Base-by-base conservation (phyloP, 2,888 invertebrate species). In the Dicycla oo region DNA sequence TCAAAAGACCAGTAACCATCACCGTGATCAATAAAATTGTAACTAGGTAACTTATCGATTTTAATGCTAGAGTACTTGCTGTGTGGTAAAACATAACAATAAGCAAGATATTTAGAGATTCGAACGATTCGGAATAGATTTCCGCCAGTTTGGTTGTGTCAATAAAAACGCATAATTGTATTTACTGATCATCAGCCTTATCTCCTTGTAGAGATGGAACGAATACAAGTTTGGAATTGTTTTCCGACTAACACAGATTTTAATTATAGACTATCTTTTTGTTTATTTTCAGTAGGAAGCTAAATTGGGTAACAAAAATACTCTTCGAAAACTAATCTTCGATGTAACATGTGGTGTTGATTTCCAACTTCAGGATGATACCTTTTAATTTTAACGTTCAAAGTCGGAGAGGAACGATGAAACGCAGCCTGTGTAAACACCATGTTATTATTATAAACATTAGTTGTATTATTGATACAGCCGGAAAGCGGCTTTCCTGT, bases 401-500 rank as follows among this genome's bases (percentile, higher is more conserved):
- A 87, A 86, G 77, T 71, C 66, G 40, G 34, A 61, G 53, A 61
- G 53, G 47, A 69, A 58, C 54, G 23, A 57, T 56, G 74, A 49
- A 47, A 10, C 26, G 49, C 75, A 76, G 75, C 73, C 77, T 85
- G 81, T 81, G 70, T 87, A 90, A 87, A 88, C 87, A 84, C 77
- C 78, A 74, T 80, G 75, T 74, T 83, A 86, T 81, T 85, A 82
- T 80, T 79, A 23, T 75, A 74, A 86, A 84, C 82, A 84, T 86
- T 74, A 80, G 43, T 76, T 78, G 75, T 86, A 76, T 87, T 88
- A 86, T 88, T 86, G 84, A 85, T 77, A 76, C 85, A 82, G 82
- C 83, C 85, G 89, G 88, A 80, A 87, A 88, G 82, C 84, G 65
- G 84, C 82, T 88, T 87, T 87, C 88, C 88, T 88, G 90, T 87